Base-by-base conservation (phyloP, 2,113 vertebrate species). In the Pampusana beccarii region DNA sequence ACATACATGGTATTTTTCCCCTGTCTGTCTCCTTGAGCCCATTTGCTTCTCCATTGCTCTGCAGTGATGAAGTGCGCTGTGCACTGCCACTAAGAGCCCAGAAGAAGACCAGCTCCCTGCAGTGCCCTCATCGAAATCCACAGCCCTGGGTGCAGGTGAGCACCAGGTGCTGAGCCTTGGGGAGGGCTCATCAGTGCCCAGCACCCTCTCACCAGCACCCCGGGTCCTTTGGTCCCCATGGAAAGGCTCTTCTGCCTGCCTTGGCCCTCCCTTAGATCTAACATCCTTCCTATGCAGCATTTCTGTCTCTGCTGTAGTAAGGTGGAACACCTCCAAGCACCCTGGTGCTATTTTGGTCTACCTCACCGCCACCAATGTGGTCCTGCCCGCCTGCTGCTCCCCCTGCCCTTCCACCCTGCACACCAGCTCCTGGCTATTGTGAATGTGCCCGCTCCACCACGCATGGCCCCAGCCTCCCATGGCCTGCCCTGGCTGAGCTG, bases 1-100 rank as follows among this genome's bases (percentile, higher is more conserved):
- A 36, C 18, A 29, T 2, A 9, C 11, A 7, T 0, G 0, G 13
- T 3, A 4, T 9, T 56, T 65, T 60, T 54, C 18, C 38, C 64
- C n/a, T 25, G 18, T 6, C 13, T 61, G 23, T 67, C 57, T 48
- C 38, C 58, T 42, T 7, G 36, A 38, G 10, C 46, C 60, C 1
- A 0, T 48, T 65, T n/a, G 24, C 19, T 28, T 34, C 53, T 73
- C 40, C 26, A 1, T 7, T 21, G 24, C 65, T 57, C 46, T 25
- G 40, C 10, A 5, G 51, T 16, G 13, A 5, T 1, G 9, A 15
- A 16, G 24, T 8, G 29, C 5, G 2, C 31, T 16, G 38, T 61
- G 56, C 7, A 0, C 66, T 74, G 67, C 38, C 46, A 54, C 69
- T 20, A 28, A 40, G 56, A 36, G 50, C 56, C 17, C 54, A 56